Percentiles rank a stretch among this genome's conserved stretches.
phyloP scores from a whole-genome alignment of 2,113 vertebrate genomes.

The Lophura nycthemera region DNA sequence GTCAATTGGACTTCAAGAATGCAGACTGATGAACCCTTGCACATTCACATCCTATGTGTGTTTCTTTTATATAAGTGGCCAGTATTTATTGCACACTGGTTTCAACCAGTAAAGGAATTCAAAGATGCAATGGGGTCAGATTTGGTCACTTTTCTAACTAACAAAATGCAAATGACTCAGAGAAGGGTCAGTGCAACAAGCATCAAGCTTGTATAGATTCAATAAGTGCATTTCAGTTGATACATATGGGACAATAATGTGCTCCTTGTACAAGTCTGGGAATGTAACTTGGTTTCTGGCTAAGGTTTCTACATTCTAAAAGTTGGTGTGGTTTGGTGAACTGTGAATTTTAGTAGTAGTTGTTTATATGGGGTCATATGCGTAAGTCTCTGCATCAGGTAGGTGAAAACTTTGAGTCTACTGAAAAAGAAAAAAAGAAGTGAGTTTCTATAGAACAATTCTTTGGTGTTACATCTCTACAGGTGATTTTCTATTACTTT shows the following conservation, averaged over 20 bases:
- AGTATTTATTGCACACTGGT: background rate
- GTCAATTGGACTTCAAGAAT: background rate
- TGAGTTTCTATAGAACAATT: rapidly evolving
- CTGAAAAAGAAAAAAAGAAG: background rate
- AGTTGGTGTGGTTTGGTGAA: background rate
- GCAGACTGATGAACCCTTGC: background rate
- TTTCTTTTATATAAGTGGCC: background rate
- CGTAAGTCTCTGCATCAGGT: background rate
- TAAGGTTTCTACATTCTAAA: background rate
- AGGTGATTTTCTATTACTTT: background rate
- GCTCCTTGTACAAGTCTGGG: rapidly evolving
- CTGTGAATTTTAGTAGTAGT: background rate
- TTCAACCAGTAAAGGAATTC: background rate
- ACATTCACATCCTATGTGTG: rapidly evolving
- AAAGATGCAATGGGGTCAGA: background rate
- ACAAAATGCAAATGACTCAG: rapidly evolving
- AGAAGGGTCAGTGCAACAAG: background rate
- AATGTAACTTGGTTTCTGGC: background rate
- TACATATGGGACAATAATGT: background rate
- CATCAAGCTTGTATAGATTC: background rate
- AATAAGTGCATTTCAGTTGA: background rate
- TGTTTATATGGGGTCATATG: background rate
- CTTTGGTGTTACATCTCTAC: too few relatives aligned
- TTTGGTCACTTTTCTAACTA: background rate
- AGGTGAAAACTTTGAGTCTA: background rate